phyloP scores from a whole-genome alignment of 1,140 invertebrate genomes.

The Nasonia vitripennis region DNA sequence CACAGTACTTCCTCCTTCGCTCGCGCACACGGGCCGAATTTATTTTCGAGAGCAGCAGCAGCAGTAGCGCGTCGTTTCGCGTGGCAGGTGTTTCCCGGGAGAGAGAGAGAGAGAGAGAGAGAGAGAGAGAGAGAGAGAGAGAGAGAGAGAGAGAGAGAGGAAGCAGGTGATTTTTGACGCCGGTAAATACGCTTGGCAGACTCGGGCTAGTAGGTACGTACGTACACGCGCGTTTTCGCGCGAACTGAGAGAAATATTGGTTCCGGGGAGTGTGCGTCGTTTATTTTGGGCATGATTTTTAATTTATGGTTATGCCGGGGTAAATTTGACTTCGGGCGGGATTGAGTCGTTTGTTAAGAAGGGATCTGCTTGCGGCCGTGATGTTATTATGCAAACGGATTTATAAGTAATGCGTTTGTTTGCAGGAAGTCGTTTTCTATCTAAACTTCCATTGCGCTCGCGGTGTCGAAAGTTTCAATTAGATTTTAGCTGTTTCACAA shows the following conservation, averaged over 20 bases:
- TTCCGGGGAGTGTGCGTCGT: neutral
- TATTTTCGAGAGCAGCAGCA: constrained; percentile 12
- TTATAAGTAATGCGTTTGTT: no score
- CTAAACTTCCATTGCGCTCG: no score
- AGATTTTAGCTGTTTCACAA: no score
- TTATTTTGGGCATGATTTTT: neutral
- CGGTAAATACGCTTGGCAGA: constrained; percentile 19
- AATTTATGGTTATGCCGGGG: neutral
- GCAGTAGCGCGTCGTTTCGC: neutral
- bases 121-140: no score
- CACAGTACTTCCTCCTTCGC: neutral
- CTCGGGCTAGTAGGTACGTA: neutral
- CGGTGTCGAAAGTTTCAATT: no score
- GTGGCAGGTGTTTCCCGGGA: constrained; percentile 22
- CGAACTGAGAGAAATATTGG: neutral
- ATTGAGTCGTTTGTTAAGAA: neutral
- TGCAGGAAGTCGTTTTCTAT: no score
- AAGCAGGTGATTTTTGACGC: constrained; percentile 40
- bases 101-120: neutral
- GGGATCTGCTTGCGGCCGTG: neutral
- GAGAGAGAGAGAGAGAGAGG: neutral
- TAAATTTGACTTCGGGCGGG: neutral
- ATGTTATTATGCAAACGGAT: no score
- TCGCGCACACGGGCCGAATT: neutral
- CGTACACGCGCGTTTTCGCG: neutral